Percentiles rank a stretch among this genome's conserved stretches.
Evolutionary conservation across 2,113 vertebrate genomes (phyloP).

Genomic region (Mesocricetus auratus): DNA sequence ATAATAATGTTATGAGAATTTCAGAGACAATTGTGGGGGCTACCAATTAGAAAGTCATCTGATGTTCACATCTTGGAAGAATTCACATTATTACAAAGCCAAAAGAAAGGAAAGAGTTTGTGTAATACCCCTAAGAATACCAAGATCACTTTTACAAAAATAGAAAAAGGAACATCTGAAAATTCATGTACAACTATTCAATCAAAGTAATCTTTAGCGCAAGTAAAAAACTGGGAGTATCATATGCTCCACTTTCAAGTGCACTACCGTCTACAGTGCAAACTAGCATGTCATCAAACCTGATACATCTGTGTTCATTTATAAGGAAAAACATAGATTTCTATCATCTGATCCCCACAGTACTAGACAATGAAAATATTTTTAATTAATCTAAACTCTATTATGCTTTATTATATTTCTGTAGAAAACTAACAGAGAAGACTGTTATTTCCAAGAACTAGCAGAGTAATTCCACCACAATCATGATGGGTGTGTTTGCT

Average conservation of each 20-base stretch:
- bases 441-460: neutral
- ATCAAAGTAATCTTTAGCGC: neutral
- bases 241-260: neutral
- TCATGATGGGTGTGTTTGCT: neutral
- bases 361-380: neutral
- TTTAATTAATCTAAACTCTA: neutral
- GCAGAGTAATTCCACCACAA: neutral
- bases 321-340: neutral
- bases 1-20: neutral
- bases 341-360: neutral
- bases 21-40: neutral
- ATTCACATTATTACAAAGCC: neutral
- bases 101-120: neutral
- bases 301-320: neutral
- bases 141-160: neutral
- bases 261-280: neutral
- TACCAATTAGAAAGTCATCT: neutral
- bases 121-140: neutral
- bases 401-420: neutral
- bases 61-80: neutral
- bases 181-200: too few species aligned
- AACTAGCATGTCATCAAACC: neutral
- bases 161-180: neutral
- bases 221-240: neutral
- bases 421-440: neutral